Evolutionary conservation across 2,888 invertebrate species (phyloP).

Genomic region (Harpalus rubripes): DNA sequence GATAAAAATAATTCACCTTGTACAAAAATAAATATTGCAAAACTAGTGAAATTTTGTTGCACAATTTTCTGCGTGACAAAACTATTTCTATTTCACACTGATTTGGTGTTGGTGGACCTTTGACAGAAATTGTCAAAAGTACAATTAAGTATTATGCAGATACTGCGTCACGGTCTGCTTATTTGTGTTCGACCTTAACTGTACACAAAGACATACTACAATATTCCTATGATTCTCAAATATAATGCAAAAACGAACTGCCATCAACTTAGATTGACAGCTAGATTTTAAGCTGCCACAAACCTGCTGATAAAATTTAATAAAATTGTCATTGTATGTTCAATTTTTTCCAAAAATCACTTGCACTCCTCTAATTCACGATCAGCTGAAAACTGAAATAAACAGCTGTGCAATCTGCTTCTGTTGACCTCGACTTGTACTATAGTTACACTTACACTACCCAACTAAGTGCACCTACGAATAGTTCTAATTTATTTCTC

Average conservation of each 20-base stretch:
- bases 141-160: slow-evolving; percentile 57
- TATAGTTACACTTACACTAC: slow-evolving; percentile 32
- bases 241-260: slow-evolving; percentile 49
- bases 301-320: slow-evolving; percentile 62
- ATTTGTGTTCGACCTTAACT: slow-evolving; percentile 64
- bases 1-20: slow-evolving; percentile 54
- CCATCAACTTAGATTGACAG: slow-evolving; percentile 42
- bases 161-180: slow-evolving; percentile 64
- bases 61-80: slow-evolving; percentile 16
- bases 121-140: slow-evolving; percentile 32
- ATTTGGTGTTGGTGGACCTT: slow-evolving; percentile 2
- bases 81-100: not conserved
- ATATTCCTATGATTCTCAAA: slow-evolving; percentile 47
- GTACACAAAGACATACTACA: slow-evolving; percentile 66
- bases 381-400: slow-evolving; percentile 69
- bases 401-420: slow-evolving; percentile 68
- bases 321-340: slow-evolving; percentile 62
- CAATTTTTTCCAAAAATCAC: slow-evolving; percentile 63
- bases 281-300: slow-evolving; percentile 62
- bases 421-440: slow-evolving; percentile 67
- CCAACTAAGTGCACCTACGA: slow-evolving; percentile 2
- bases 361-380: slow-evolving; percentile 63
- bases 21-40: slow-evolving; percentile 55
- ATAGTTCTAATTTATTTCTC: slow-evolving; percentile 19
- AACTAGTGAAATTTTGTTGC: slow-evolving; percentile 13